Evolutionary conservation across 37 sponge, comb jelly and placozoan genomes (phyloP).

Genomic region (Halichondria panicea): DNA sequence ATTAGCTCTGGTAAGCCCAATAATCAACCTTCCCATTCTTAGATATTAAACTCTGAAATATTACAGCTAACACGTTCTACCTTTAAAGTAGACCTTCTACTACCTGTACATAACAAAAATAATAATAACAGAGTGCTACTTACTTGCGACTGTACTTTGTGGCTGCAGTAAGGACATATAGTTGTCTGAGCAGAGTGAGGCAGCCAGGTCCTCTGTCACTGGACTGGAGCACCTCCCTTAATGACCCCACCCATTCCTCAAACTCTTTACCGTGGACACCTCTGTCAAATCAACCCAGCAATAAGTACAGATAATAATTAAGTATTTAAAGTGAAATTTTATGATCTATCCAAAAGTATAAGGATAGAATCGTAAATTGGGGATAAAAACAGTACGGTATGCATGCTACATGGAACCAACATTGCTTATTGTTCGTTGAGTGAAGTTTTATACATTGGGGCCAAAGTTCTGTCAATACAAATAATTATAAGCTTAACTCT

Average conservation of each 20-base stretch:
- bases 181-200: constrained; percentile 49
- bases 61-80: background rate
- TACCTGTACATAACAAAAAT: too few relatives aligned
- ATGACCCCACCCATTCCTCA: constrained; percentile 35
- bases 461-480: too few relatives aligned
- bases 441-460: too few relatives aligned
- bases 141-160: constrained; percentile 72
- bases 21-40: too few relatives aligned
- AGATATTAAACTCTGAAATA: too few relatives aligned
- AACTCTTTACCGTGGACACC: constrained; percentile 56
- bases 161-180: constrained; percentile 57
- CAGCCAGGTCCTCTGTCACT: constrained; percentile 55
- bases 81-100: too few relatives aligned
- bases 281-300: constrained; percentile 12
- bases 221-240: constrained; percentile 28
- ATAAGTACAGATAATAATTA: background rate
- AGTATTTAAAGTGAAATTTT: background rate
- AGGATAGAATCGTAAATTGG: background rate
- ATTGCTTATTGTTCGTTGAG: too few relatives aligned
- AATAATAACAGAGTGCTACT: background rate
- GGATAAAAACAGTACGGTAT: background rate
- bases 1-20: background rate
- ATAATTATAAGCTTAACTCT: background rate
- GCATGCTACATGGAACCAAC: too few relatives aligned
- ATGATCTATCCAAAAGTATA: background rate